Evolutionary conservation across 2,888 invertebrate species (phyloP), one percentile per base, ranked within the genome.

Genomic region (Margaritifera margaritifera): DNA sequence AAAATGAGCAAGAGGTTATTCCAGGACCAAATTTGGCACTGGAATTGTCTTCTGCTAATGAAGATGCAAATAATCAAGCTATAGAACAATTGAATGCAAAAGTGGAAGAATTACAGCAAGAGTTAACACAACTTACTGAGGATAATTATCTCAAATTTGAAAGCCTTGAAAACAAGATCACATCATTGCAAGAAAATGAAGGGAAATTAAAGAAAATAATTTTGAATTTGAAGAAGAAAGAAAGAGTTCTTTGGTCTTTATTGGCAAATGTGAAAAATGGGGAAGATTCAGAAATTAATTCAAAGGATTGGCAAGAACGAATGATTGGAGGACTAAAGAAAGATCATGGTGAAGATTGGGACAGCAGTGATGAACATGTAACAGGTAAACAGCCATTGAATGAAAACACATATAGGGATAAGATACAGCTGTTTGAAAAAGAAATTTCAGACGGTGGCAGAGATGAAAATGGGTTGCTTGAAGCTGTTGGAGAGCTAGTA

Each of bases 151-250:
- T 76, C 31, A 83, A 81, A 69, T 85, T 86, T 42, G 86, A 80
- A 67, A 72, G 68, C 42, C 71, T 87, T 31, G 80, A 84, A 57
- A 84, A 83, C 67, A 71, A 78, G 52, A 67, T 84, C 1, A 79
- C 74, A 6, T 75, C 72, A n/a, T 62, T 81, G 31, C 77, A 77
- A 55, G 81, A 83, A 65, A 83, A 78, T 64, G 85, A 86, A 72
- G 74, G 80, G 24, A 83, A 83, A 67, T 75, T 86, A 42, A 81
- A 76, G 66, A 85, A 86, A 73, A 82, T 85, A 27, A 60, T 86
- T 20, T 62, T 68, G 24, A 84, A 86, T 73, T 81, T 84, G 77
- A 85, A 86, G 70, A 72, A 73, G 50, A 74, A 74, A 42, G 86
- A 86, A 69, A 75, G 79, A 62, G 77, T 81, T 53, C 2, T 42